These are phyloP conservation scores for Microtus ochrogaster DNA, from an alignment of 2,113 vertebrate species.

Conservation along the genomic window DNA sequence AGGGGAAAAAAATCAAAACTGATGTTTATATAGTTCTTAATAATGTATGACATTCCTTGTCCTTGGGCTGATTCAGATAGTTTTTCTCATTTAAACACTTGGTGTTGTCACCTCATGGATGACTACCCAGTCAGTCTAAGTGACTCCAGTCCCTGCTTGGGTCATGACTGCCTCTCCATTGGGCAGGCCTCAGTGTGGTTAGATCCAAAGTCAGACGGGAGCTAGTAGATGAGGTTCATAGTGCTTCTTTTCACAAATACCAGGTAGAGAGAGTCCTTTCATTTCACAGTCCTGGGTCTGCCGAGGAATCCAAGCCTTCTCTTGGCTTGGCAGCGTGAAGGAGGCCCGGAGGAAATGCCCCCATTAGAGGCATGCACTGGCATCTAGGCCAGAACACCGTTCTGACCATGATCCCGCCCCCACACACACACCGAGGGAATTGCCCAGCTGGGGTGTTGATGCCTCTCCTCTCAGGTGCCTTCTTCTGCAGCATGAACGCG, in stretches of 20 bases:
- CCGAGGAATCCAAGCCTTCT: neutral
- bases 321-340: neutral
- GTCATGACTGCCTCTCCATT: neutral
- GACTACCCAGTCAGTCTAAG: neutral
- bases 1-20: neutral
- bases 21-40: neutral
- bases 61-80: neutral
- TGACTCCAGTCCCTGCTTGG: neutral
- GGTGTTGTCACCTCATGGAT: neutral
- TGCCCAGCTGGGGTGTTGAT: neutral
- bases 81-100: neutral
- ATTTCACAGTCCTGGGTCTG: neutral
- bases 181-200: too few species aligned
- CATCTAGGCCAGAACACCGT: constrained; percentile 59
- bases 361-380: constrained; percentile 36
- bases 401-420: constrained; percentile 22
- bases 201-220: neutral
- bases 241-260: neutral
- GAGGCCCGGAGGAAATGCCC: constrained; percentile 13
- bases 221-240: fast-evolving
- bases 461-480: fast-evolving
- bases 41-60: neutral
- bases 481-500: neutral
- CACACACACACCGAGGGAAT: neutral
- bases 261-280: neutral